These are phyloP conservation scores for Spondyliosoma cantharus DNA, from an alignment of 2,797 vertebrate species.

Conservation along the genomic window DNA sequence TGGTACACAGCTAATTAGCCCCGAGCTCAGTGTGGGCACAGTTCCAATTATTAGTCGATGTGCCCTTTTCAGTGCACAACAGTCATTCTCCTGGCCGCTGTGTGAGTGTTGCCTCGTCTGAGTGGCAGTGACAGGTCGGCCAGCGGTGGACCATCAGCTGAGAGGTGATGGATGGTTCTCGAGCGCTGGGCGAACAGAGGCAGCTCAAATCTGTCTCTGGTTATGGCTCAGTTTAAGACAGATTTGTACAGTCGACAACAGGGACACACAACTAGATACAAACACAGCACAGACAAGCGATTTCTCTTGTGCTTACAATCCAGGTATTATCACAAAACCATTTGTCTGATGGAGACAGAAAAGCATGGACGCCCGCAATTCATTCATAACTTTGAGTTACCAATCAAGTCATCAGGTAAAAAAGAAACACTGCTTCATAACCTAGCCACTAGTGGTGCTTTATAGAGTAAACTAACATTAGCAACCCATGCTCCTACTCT, in stretches of 20 bases:
- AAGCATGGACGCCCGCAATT: no score
- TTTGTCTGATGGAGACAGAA: no score
- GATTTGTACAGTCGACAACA: not conserved
- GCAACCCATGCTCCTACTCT: no score
- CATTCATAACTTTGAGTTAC: no score
- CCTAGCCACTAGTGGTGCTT: no score
- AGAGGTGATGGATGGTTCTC: slow-evolving; percentile 73
- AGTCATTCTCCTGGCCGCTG: slow-evolving; percentile 56
- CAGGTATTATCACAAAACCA: no score
- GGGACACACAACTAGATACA: slow-evolving; percentile 1
- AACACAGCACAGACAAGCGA: not conserved
- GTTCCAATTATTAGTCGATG: slow-evolving; percentile 74
- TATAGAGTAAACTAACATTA: no score
- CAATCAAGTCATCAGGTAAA: no score
- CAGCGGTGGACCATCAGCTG: slow-evolving; percentile 61
- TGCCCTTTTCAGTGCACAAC: slow-evolving; percentile 72
- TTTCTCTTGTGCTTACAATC: no score
- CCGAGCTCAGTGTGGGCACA: slow-evolving; percentile 59
- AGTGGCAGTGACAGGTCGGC: slow-evolving; percentile 68
- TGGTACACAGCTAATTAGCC: slow-evolving; percentile 73
- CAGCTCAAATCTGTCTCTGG: slow-evolving; percentile 57
- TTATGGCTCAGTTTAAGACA: slow-evolving; percentile 17
- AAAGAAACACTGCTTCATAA: no score
- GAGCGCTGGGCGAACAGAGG: slow-evolving; percentile 47
- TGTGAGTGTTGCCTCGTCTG: slow-evolving; percentile 53